A percentile compares a stretch with the other conserved stretches of the same genome.
phyloP scores from a whole-genome alignment of 2,113 vertebrate species.

The Otis tarda region DNA sequence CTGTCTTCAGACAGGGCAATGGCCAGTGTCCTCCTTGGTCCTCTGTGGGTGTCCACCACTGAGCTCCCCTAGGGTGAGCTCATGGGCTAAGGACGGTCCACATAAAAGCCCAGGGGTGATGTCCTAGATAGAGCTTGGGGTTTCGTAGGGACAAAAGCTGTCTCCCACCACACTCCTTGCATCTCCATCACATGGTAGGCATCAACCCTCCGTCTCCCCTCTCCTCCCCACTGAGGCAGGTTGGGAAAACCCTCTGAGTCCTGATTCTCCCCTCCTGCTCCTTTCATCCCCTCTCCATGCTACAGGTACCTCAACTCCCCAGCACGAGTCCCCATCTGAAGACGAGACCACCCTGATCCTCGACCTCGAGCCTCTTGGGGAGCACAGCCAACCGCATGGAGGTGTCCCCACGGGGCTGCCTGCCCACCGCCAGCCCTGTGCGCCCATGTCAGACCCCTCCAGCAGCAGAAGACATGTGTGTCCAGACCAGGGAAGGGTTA shows the following conservation, averaged over 20 bases:
- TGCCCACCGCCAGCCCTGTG: not conserved
- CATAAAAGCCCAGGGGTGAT: not conserved
- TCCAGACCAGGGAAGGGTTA: not conserved
- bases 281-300: not conserved
- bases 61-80: not conserved
- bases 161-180: not conserved
- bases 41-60: not conserved
- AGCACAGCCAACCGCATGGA: not conserved
- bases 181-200: not conserved
- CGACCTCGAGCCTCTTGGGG: fast-evolving
- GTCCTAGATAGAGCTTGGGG: not conserved
- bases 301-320: not conserved
- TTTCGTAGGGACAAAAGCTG: not conserved
- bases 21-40: not conserved
- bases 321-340: fast-evolving
- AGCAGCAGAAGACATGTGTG: fast-evolving
- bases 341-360: not conserved
- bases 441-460: fast-evolving
- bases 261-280: not conserved
- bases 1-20: not conserved
- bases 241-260: not conserved
- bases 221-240: not conserved
- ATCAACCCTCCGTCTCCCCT: not conserved
- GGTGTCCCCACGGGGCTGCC: fast-evolving
- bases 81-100: not conserved